Evolutionary conservation across 2,113 vertebrate species (phyloP).

Genomic region (Mesocricetus auratus): DNA sequence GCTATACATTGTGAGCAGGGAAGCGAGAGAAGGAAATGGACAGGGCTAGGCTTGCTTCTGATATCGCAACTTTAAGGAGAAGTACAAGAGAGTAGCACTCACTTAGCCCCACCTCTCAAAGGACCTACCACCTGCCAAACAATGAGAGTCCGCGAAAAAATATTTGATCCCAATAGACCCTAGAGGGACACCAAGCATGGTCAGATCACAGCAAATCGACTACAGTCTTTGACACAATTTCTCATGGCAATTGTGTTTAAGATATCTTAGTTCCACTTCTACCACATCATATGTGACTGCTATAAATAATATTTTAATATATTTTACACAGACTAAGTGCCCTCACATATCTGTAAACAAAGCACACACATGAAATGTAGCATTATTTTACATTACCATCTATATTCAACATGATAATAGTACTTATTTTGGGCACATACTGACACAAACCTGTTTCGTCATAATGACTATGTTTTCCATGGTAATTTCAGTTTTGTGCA

Average conservation of each 20-base stretch:
- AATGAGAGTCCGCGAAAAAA: not conserved
- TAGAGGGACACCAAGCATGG: too few species aligned
- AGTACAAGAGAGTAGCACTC: not conserved
- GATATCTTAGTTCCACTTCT: not conserved
- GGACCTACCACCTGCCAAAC: not conserved
- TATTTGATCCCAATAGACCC: not conserved
- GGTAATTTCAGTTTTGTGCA: not conserved
- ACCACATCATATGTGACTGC: not conserved
- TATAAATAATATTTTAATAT: not conserved
- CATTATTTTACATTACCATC: conserved; percentile 14
- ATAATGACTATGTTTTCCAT: not conserved
- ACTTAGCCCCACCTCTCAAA: not conserved
- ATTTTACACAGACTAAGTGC: not conserved
- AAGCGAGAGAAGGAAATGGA: not conserved
- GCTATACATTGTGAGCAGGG: accelerated
- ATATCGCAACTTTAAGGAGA: not conserved
- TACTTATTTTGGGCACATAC: not conserved
- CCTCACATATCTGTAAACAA: not conserved
- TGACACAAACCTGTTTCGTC: not conserved
- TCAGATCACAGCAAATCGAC: not conserved
- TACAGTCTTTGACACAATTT: not conserved
- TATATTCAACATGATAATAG: not conserved
- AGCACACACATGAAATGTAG: not conserved
- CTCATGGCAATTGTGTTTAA: not conserved
- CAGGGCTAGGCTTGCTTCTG: not conserved